These are phyloP conservation scores for Lepisosteus osseus DNA, from an alignment of 2,113 vertebrate genomes.

Conservation along the genomic window DNA sequence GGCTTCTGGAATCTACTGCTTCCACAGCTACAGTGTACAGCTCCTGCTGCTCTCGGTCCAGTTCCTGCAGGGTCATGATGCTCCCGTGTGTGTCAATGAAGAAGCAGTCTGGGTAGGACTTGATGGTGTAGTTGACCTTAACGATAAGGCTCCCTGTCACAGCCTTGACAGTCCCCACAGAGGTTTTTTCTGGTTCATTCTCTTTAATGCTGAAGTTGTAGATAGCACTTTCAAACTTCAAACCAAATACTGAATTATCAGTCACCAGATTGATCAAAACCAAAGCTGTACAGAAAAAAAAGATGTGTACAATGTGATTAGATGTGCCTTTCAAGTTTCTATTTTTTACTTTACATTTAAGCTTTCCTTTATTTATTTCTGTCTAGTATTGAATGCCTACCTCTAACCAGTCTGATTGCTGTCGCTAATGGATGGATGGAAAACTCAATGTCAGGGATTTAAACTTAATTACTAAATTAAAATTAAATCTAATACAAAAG, in stretches of 20 bases:
- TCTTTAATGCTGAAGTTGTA: constrained; percentile 67
- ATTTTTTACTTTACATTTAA: too few species aligned
- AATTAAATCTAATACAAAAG: too few species aligned
- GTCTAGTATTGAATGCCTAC: too few species aligned
- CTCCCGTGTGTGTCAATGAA: constrained; percentile 48
- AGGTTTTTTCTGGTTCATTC: constrained; percentile 28
- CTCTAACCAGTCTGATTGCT: too few species aligned
- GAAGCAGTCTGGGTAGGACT: constrained; percentile 57
- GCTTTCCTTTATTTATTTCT: too few species aligned
- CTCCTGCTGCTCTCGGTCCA: constrained; percentile 63
- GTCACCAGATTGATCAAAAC: constrained; percentile 56
- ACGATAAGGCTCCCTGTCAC: constrained; percentile 42
- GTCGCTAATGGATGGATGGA: too few species aligned
- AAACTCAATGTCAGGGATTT: too few species aligned
- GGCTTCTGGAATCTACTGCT: constrained; percentile 59
- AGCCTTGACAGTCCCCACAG: constrained; percentile 58
- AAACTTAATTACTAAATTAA: too few species aligned
- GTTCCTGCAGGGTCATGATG: constrained; percentile 32
- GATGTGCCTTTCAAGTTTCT: too few species aligned
- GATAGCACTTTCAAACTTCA: constrained; percentile 56
- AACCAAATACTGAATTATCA: constrained; percentile 29
- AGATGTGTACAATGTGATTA: too few species aligned
- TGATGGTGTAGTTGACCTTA: constrained; percentile 53
- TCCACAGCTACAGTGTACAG: constrained; percentile 61
- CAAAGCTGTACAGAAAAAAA: constrained; percentile 35